Conservation (phyloP, 1,140 invertebrate genomes). For the Brachionus rotundiformis region DNA sequence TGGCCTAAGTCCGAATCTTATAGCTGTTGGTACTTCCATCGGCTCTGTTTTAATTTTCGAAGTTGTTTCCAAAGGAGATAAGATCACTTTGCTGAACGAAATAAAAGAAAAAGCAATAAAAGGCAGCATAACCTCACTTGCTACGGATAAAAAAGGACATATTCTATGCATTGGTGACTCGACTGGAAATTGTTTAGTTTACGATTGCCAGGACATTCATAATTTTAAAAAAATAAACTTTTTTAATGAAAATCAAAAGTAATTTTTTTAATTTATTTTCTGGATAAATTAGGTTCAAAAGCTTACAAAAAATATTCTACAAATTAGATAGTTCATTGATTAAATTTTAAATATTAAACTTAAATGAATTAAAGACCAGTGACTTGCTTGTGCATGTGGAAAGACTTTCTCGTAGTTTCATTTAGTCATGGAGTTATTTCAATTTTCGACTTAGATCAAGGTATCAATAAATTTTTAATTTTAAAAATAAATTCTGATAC, state of each 20-base stretch:
- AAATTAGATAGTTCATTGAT: too few species aligned
- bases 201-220: background rate
- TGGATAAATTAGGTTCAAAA: too few species aligned
- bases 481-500: background rate
- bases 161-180: background rate
- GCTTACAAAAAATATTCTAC: too few species aligned
- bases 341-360: background rate
- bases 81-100: background rate
- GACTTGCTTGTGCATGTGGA: background rate
- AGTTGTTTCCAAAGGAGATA: background rate
- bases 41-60: conserved; percentile 9
- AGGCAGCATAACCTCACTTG: background rate
- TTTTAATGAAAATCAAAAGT: background rate
- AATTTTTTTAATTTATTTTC: background rate
- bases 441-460: background rate
- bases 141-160: background rate
- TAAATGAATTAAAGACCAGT: background rate
- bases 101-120: conserved; percentile 4
- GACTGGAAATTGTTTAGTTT: conserved; percentile 18
- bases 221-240: background rate
- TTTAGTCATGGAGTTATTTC: conserved; percentile 1
- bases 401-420: background rate
- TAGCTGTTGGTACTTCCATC: background rate
- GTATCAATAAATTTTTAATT: background rate
- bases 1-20: background rate